phyloP scores from a whole-genome alignment of 2,888 invertebrate species.

The Autographa gamma region DNA sequence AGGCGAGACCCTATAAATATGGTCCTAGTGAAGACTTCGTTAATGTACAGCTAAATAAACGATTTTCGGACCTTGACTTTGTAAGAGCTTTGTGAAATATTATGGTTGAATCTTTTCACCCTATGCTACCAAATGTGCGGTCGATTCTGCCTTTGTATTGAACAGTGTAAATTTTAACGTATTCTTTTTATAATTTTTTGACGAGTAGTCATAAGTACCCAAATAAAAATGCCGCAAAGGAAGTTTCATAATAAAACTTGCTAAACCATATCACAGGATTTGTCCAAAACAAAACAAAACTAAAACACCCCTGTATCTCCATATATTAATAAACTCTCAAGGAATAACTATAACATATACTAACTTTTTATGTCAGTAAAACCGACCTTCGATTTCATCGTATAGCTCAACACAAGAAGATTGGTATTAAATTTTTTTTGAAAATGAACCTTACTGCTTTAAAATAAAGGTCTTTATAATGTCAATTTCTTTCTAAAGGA shows the following conservation, averaged over 20 bases:
- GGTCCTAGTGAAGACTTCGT: constrained; percentile 66
- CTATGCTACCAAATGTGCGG: too few relatives aligned
- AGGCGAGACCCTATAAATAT: constrained; percentile 66
- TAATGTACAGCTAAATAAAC: constrained; percentile 38
- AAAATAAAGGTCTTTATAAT: background rate
- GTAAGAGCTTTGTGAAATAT: too few relatives aligned
- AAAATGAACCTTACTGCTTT: background rate
- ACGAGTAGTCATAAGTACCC: too few relatives aligned
- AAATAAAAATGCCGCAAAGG: background rate
- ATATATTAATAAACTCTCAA: constrained; percentile 50
- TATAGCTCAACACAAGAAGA: background rate
- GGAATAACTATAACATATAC: constrained; percentile 44
- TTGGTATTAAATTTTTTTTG: too few relatives aligned
- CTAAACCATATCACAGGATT: constrained; percentile 30
- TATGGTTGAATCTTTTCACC: too few relatives aligned
- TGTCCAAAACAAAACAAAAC: constrained; percentile 41
- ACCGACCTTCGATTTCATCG: constrained; percentile 61
- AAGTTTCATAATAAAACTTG: constrained; percentile 53
- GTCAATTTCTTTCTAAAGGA: background rate
- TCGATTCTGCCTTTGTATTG: too few relatives aligned
- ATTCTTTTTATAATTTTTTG: too few relatives aligned
- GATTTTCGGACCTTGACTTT: background rate
- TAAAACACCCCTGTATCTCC: constrained; percentile 29
- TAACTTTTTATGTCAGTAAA: constrained; percentile 55
- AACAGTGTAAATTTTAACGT: too few relatives aligned